Conservation (phyloP, 2,797 vertebrate genomes). For the Danio jaintianensis region DNA sequence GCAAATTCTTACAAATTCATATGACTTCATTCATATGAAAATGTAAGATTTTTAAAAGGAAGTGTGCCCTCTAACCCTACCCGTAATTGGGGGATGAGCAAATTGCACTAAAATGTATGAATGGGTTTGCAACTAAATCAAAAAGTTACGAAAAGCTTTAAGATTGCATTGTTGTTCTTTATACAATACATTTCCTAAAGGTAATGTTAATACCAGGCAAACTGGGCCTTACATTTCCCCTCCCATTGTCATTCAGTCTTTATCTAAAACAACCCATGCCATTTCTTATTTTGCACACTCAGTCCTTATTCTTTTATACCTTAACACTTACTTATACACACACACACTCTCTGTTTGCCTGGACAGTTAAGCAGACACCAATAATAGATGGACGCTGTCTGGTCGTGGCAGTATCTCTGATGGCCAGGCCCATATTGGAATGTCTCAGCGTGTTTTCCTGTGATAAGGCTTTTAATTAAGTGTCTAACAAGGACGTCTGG, state of each 20-base stretch:
- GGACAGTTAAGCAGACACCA: slow-evolving; percentile 47
- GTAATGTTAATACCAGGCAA: neutral
- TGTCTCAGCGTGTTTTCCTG: slow-evolving; percentile 65
- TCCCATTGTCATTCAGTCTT: slow-evolving; percentile 6
- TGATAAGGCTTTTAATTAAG: slow-evolving; percentile 75
- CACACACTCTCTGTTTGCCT: slow-evolving; percentile 46
- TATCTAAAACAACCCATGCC: slow-evolving; percentile 2
- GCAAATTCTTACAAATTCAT: too few species aligned
- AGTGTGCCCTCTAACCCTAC: too few species aligned
- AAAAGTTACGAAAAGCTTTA: too few species aligned
- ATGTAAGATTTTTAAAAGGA: too few species aligned
- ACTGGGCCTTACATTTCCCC: neutral
- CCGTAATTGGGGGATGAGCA: too few species aligned
- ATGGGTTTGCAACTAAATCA: too few species aligned
- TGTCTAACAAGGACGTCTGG: slow-evolving; percentile 65
- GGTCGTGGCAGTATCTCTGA: slow-evolving; percentile 65
- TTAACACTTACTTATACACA: slow-evolving; percentile 37
- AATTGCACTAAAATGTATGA: too few species aligned
- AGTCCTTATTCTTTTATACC: slow-evolving; percentile 11
- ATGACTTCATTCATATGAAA: too few species aligned
- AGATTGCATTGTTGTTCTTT: too few species aligned
- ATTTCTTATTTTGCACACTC: slow-evolving; percentile 7
- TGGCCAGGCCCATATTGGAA: slow-evolving; percentile 66
- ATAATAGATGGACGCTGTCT: slow-evolving; percentile 60
- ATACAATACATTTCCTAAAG: neutral